phyloP scores from a whole-genome alignment of 37 sponge, comb jelly and placozoan species.

The Oscarella lobularis region DNA sequence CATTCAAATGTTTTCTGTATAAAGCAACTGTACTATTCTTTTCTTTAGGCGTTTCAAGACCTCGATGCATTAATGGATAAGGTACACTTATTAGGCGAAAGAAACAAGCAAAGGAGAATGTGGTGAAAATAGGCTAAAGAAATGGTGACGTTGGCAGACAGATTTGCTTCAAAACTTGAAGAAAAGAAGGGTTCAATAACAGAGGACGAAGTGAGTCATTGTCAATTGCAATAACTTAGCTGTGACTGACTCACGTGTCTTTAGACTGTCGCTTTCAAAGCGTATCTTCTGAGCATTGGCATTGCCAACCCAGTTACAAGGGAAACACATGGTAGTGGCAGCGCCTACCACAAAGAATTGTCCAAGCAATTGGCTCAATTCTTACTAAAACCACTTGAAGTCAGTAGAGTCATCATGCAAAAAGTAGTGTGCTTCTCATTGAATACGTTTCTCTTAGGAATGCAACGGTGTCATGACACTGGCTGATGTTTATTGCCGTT shows the following conservation, averaged over 20 bases:
- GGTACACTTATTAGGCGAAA: slow-evolving; percentile 12
- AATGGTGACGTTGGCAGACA: slow-evolving; percentile 81
- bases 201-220: slow-evolving; percentile 69
- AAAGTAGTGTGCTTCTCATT: not conserved
- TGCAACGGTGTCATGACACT: slow-evolving; percentile 81
- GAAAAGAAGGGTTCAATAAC: slow-evolving; percentile 75
- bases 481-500: slow-evolving; percentile 92
- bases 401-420: not conserved
- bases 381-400: slow-evolving; percentile 13
- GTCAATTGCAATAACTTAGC: not conserved
- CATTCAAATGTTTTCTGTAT: not conserved
- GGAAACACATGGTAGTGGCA: slow-evolving; percentile 86
- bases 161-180: slow-evolving; percentile 71
- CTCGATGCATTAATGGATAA: slow-evolving; percentile 88
- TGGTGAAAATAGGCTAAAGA: slow-evolving; percentile 48
- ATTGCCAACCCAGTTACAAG: slow-evolving; percentile 94
- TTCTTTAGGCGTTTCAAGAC: slow-evolving; percentile 75
- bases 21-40: not conserved
- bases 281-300: slow-evolving; percentile 84
- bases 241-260: not conserved
- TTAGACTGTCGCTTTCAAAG: slow-evolving; percentile 78
- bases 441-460: slow-evolving; percentile 27
- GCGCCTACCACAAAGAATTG: slow-evolving; percentile 76
- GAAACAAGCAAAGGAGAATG: not conserved
- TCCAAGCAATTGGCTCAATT: slow-evolving; percentile 72